Evolutionary conservation across 2,888 invertebrate genomes (phyloP), one percentile per base, ranked within the genome.

Genomic region (Rhamphomyia laevipes): DNA sequence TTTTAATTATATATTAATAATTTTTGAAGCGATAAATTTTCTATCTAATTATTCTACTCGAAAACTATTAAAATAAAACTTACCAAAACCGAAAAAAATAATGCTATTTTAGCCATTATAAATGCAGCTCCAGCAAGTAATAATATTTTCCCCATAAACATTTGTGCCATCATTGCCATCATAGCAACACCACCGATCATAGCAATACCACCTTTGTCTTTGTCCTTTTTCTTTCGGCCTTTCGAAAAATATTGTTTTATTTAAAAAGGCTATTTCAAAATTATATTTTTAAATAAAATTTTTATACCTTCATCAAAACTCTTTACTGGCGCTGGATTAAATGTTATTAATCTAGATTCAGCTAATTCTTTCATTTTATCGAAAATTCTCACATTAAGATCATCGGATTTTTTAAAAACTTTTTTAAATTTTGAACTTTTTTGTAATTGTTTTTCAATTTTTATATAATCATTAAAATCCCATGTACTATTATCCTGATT

Each of bases 141-240:
- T 7, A 81, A 79, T 51, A 83, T 76, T 68, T 82, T 81, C 23
- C 80, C 80, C 63, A 82, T 76, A 52, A 80, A 77, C 68, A 82
- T 67, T 66, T 82, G 81, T 3, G 77, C 76, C 66, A 81, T 70
- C 70, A 82, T 77, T 40, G 78, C 79, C 53, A 77, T 71, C 65
- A 80, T 71, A 13, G 78, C 80, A 54, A 80, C 65, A 52, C 77
- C 78, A 49, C 75, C 78, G 70, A 80, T 73, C 69, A 80, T 70
- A 61, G 80, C 63, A 64, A 76, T 74, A 38, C 72, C 73, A 49
- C 74, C 71, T 57, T 70, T 64, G 59, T 68, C 59, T 62, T 67
- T 63, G 53, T 58, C 63, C 61, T 73, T 67, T 66, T 76, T 77
- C 63, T 73, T 76, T 55, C 79, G 74, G 57, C 75, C 78, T 77